A percentile compares a stretch with the other conserved stretches of the same genome.
Conservation (phyloP, 2,113 vertebrate genomes). For the Chamaetylas fuelleborni region DNA sequence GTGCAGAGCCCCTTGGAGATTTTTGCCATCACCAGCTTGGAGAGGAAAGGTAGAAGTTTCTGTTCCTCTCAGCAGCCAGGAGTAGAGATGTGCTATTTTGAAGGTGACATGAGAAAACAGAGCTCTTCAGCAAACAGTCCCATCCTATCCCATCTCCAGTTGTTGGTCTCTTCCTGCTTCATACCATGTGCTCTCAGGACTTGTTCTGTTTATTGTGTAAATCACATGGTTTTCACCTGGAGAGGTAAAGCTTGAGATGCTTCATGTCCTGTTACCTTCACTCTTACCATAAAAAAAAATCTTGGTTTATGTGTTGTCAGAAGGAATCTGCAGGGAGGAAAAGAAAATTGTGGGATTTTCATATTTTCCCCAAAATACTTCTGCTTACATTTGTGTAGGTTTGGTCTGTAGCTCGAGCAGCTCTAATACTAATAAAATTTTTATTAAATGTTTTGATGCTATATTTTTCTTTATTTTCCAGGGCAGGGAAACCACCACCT, state of each 20-base stretch:
- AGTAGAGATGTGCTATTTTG: background rate
- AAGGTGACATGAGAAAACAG: background rate
- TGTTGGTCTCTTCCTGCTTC: background rate
- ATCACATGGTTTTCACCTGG: background rate
- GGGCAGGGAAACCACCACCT: constrained; percentile 96
- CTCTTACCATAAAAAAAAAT: background rate
- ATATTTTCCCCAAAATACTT: background rate
- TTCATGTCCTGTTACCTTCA: background rate
- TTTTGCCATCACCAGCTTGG: background rate
- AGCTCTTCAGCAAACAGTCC: background rate
- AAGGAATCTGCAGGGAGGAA: background rate
- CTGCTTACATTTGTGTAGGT: background rate
- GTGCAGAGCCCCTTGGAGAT: background rate
- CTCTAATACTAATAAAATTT: background rate
- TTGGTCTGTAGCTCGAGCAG: background rate
- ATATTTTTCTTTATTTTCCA: constrained; percentile 69
- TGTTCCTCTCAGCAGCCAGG: background rate
- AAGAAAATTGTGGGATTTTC: background rate
- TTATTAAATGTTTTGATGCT: background rate
- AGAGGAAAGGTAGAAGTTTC: background rate
- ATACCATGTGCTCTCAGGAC: background rate
- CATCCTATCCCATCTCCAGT: background rate
- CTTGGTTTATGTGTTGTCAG: background rate
- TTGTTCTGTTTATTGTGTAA: background rate
- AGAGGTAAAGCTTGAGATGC: background rate